These are phyloP conservation scores for Epizoanthus stellaris DNA, from an alignment of 92 coral and sea anemone species.

Conservation along the genomic window DNA sequence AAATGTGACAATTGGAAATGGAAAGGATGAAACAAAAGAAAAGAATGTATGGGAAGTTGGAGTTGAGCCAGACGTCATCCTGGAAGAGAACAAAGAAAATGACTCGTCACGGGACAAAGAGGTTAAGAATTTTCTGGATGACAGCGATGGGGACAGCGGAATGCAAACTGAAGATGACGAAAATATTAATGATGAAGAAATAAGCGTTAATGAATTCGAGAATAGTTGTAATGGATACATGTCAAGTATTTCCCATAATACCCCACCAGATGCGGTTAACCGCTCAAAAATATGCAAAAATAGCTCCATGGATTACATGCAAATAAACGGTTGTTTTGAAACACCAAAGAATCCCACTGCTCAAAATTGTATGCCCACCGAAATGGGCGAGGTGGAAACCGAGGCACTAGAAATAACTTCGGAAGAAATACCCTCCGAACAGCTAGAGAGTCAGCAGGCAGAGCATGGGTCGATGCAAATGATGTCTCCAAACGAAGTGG, in stretches of 20 bases:
- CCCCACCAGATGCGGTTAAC: constrained; percentile 46
- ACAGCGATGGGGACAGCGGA: constrained; percentile 36
- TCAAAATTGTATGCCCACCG: background rate
- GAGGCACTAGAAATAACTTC: constrained; percentile 6
- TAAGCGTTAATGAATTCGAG: background rate
- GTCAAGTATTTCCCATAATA: background rate
- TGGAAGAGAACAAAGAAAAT: background rate
- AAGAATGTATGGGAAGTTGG: background rate
- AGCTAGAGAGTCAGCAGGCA: background rate
- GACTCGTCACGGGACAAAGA: background rate
- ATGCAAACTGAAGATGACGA: constrained; percentile 39
- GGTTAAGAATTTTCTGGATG: background rate
- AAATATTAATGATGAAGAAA: background rate
- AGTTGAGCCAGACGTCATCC: no score
- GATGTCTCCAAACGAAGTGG: background rate
- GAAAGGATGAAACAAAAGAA: no score
- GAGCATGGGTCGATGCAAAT: background rate
- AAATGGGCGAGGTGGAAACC: constrained; percentile 36
- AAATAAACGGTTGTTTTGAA: constrained; percentile 28
- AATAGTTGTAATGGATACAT: background rate
- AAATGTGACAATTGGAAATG: background rate
- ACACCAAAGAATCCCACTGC: background rate
- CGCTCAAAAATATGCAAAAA: constrained; percentile 3
- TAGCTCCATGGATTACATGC: constrained; percentile 24
- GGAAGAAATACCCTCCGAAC: background rate